Percentiles rank a stretch among this genome's conserved stretches.
Conservation (phyloP, 1,140 invertebrate genomes). For the Oscheius sp. region DNA sequence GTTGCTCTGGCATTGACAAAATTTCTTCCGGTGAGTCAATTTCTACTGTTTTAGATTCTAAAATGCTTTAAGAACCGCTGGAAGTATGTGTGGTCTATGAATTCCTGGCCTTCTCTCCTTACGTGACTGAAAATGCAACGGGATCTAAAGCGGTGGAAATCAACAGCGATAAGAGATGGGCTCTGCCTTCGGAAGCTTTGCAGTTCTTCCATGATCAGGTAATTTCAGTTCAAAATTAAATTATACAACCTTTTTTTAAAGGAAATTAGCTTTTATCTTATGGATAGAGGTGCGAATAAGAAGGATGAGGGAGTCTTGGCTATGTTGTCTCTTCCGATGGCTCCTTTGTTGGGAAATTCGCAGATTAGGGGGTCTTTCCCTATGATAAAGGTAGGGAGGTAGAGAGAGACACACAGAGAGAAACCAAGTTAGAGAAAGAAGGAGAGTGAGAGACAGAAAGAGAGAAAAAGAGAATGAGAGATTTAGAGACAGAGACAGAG, state of each 20-base stretch:
- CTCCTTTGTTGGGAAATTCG: not conserved
- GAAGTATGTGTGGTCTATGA: constrained; percentile 33
- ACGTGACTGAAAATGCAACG: constrained; percentile 13
- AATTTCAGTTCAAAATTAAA: too few species aligned
- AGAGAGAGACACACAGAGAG: too few species aligned
- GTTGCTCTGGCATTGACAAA: constrained; percentile 1
- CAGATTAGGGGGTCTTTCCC: constrained; percentile 23
- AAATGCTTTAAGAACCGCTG: not conserved
- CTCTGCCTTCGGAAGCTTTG: not conserved
- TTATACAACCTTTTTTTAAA: too few species aligned
- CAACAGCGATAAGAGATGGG: constrained; percentile 6
- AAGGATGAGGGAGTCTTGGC: constrained; percentile 14
- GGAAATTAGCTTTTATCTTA: constrained; percentile 28
- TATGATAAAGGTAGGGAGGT: constrained; percentile 24
- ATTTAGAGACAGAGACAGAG: too few species aligned
- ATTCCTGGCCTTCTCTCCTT: constrained; percentile 25
- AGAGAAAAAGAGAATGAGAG: too few species aligned
- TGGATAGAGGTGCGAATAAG: not conserved
- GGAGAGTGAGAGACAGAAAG: too few species aligned
- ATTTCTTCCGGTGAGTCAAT: not conserved
- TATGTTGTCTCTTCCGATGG: constrained; percentile 15
- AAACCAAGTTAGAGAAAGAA: too few species aligned
- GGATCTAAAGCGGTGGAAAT: not conserved
- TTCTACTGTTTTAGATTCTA: not conserved
- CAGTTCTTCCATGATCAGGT: not conserved